Percentiles rank a stretch among this genome's conserved stretches.
These are phyloP conservation scores for Drosophila eohydei DNA, from an alignment of 2,888 invertebrate species.

Conservation along the genomic window DNA sequence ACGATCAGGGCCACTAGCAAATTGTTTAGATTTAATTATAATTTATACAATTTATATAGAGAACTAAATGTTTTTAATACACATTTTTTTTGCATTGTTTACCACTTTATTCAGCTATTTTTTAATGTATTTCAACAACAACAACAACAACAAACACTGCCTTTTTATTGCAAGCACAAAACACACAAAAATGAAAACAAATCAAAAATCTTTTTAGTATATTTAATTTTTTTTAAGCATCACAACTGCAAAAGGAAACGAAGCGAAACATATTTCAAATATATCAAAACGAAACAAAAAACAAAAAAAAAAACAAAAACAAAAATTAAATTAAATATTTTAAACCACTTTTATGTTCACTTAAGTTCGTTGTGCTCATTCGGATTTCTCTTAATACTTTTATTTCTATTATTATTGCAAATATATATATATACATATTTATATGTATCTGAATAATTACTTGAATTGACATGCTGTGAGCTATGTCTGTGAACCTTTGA, in stretches of 20 bases:
- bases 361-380: constrained; percentile 6
- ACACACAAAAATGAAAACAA: constrained; percentile 27
- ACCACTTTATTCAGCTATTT: constrained; percentile 15
- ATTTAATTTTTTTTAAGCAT: constrained; percentile 48
- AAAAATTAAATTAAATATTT: neutral
- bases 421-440: constrained; percentile 26
- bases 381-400: constrained; percentile 32
- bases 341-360: constrained; percentile 24
- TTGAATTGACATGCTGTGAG: constrained; percentile 65
- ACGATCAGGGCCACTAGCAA: constrained; percentile 69
- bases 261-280: constrained; percentile 11
- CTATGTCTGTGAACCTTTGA: constrained; percentile 71
- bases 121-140: constrained; percentile 43
- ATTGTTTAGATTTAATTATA: constrained; percentile 60
- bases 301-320: constrained; percentile 1
- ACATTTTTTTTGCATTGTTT: constrained; percentile 17
- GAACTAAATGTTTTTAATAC: constrained; percentile 8
- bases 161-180: constrained; percentile 63
- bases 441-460: constrained; percentile 22
- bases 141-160: constrained; percentile 69
- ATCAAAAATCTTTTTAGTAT: constrained; percentile 27
- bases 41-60: constrained; percentile 13
- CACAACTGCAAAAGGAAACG: constrained; percentile 56
- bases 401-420: constrained; percentile 18
- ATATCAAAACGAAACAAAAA: constrained; percentile 9